Evolutionary conservation across 2,888 invertebrate species (phyloP), one percentile per base, ranked within the genome.

Genomic region (Fragum whitleyi): DNA sequence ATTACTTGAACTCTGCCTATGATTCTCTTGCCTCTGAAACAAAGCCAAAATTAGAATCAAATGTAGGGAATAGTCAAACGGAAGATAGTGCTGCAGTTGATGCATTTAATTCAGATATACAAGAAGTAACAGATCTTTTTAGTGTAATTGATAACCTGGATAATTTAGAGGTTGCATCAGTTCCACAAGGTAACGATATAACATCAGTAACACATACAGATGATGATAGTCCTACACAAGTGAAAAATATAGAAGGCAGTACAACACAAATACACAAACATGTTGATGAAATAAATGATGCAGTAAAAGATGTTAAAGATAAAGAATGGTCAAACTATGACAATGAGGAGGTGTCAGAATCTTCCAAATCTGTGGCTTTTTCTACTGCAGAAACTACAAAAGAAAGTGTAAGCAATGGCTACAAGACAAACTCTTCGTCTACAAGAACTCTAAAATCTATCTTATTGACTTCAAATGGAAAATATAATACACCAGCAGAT

Each of bases 391-490:
- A 32, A 32, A 32, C 6, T 29, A 16, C 29, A 32, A 32, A 61
- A 29, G n/a, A 32, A 32, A 29, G 9, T 61, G 32, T n/a, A 29
- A 2, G 28, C 9, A 61, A 39, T 42, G 65, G 42, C 21, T 39
- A 42, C 26, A 42, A 65, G 36, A 65, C 39, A 14, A 39, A 68
- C 28, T 14, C 57, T 1, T 74, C 68, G 23, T 85, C 85, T 2
- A 76, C 82, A 16, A 73, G 79, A 32, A 79, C 78, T 28, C 23
- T 84, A 32, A 88, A 87, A 83, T 86, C 88, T 32, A 88, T 88
- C 75, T 73, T 88, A 51, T 73, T 87, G 29, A 32, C 80, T n/a
- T 73, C 73, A 26, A 75, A 70, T 29, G 73, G 59, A 2, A 75
- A 47, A 57, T 59, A 57, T n/a, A 67, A 61, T 14, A 39, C 51